Conservation (phyloP, 2,888 invertebrate genomes). For the Cancer borealis region DNA sequence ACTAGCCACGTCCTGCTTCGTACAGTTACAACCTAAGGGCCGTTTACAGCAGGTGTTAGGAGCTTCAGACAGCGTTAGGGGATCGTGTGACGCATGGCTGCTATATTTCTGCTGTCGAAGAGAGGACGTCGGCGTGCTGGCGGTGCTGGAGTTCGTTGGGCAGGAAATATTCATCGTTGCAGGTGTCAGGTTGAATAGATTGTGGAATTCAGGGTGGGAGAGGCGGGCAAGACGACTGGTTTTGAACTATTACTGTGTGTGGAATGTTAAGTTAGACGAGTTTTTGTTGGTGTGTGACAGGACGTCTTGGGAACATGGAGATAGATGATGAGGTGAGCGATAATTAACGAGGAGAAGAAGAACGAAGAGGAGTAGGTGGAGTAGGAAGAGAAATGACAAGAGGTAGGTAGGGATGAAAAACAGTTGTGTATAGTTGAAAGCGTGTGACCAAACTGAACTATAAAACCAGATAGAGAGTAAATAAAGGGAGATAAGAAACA, state of each 20-base stretch:
- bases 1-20: too few species aligned
- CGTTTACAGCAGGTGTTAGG: background rate
- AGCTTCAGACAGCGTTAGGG: background rate
- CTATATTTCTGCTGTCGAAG: slow-evolving; percentile 15
- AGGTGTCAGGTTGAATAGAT: background rate
- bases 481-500: too few species aligned
- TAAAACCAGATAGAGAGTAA: too few species aligned
- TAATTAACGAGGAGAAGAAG: background rate
- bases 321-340: background rate
- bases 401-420: background rate
- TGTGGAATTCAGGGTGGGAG: background rate
- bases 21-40: background rate
- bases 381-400: background rate
- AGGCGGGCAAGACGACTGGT: background rate
- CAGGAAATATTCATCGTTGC: slow-evolving; percentile 11
- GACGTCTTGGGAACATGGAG: background rate
- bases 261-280: too few species aligned
- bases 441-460: too few species aligned
- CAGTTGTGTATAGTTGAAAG: too few species aligned
- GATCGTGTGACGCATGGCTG: background rate
- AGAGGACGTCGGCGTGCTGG: background rate
- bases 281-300: too few species aligned
- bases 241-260: background rate
- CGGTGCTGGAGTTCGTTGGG: background rate
- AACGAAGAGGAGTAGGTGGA: too few species aligned